Percentiles rank a stretch among this genome's conserved stretches.
phyloP scores from a whole-genome alignment of 35 echinoderm and acorn worm genomes.

The Apostichopus japonicus region DNA sequence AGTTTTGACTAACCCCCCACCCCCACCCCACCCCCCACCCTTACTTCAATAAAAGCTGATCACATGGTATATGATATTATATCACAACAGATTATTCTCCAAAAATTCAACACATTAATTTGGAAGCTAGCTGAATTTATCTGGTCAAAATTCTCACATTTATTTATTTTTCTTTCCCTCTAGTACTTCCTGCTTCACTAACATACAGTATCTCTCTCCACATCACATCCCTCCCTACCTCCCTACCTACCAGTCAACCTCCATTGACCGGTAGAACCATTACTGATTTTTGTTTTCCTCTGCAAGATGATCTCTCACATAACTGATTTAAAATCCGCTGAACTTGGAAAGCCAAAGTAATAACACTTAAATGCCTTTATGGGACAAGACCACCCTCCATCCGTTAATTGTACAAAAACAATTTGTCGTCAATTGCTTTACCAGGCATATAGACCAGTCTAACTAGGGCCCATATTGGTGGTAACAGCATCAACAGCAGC shows the following conservation, averaged over 20 bases:
- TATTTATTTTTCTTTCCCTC: too few relatives aligned
- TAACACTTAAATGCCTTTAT: background rate
- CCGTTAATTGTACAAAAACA: background rate
- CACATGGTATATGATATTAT: too few relatives aligned
- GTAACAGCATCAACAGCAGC: too few relatives aligned
- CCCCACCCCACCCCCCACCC: too few relatives aligned
- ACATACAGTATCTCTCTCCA: background rate
- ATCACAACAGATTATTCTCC: too few relatives aligned
- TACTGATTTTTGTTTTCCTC: background rate
- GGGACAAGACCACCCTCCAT: background rate
- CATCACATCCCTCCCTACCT: background rate
- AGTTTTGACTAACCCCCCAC: too few relatives aligned
- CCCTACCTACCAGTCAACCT: background rate
- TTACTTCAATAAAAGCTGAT: too few relatives aligned
- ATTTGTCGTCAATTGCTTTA: background rate
- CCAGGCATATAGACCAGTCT: background rate
- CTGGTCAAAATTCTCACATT: too few relatives aligned
- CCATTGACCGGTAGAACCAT: background rate
- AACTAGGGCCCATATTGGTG: too few relatives aligned
- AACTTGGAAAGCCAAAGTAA: background rate
- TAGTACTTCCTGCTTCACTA: too few relatives aligned
- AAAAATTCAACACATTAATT: too few relatives aligned
- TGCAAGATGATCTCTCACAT: background rate
- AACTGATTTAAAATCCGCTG: background rate
- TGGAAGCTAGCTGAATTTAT: too few relatives aligned